phyloP scores from a whole-genome alignment of 2,888 invertebrate species.

The Atrina japonica region DNA sequence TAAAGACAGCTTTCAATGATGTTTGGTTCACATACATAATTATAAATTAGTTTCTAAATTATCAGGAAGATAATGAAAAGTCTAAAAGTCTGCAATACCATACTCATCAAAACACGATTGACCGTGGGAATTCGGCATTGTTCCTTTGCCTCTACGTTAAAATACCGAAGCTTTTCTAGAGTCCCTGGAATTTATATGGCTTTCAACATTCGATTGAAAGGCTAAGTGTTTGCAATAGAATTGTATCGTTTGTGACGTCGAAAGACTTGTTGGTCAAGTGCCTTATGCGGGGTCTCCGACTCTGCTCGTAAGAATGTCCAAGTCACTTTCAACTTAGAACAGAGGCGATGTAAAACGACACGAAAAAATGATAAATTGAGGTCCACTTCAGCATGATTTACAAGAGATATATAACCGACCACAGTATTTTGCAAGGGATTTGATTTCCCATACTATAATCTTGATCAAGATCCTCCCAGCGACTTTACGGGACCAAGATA shows the following conservation, averaged over 20 bases:
- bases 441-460: too few species aligned
- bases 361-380: constrained; percentile 15
- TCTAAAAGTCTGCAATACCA: not conserved
- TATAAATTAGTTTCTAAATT: too few species aligned
- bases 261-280: constrained; percentile 19
- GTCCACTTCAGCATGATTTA: constrained; percentile 23
- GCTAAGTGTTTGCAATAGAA: constrained; percentile 27
- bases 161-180: constrained; percentile 17
- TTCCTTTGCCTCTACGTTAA: not conserved
- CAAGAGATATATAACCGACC: not conserved
- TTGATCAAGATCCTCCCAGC: too few species aligned
- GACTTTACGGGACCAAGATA: too few species aligned
- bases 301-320: constrained; percentile 10
- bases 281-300: constrained; percentile 2
- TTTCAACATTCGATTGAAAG: constrained; percentile 28
- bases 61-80: not conserved
- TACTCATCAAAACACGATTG: not conserved
- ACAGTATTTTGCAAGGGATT: too few species aligned
- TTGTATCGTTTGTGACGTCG: constrained; percentile 35
- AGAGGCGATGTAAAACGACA: constrained; percentile 21
- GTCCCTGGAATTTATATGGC: constrained; percentile 27
- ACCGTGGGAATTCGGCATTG: constrained; percentile 20
- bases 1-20: too few species aligned
- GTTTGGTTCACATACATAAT: too few species aligned
- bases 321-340: not conserved